Base-by-base conservation (phyloP, 1,140 invertebrate species). In the Helicoverpa zea region DNA sequence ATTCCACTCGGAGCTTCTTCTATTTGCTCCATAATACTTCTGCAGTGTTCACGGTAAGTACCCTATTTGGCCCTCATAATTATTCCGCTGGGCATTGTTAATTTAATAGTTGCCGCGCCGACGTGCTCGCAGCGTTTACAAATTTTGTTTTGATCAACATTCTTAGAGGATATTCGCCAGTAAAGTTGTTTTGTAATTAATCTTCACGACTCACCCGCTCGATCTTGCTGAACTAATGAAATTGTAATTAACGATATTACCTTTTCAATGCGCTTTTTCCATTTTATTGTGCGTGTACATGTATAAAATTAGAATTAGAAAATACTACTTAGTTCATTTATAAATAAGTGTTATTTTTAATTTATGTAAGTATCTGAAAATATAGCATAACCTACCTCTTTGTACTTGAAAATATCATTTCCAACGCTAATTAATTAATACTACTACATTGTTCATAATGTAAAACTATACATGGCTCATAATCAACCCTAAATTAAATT, bases 121-220 rank as follows among this genome's bases (percentile, higher is more conserved):
- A 52, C 73, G 72, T 52, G 64, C 64, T 70, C 63, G 35, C 54
- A 63, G 56, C 35, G 49, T 35, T 68, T 58, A 70, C 64, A 79
- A 79, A 79, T 68, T 79, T 56, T 49, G 52, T 79, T 79, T 79
- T 70, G 64, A 70, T 70, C 77, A 70, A 79, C 63, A 79, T 79
- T 79, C 56, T 63, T 75, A 63, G 73, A 14, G 56, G 43, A 47
- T 75, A 73, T 73, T 75, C 56, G 13, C n/a, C 18, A 75, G 73
- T 70, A 68, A 66, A 49, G 61, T 66, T 78, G 63, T 61, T 78
- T 66, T 43, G 63, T 79, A 79, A 79, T 79, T 79, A 79, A 79
- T 79, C 63, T 79, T 75, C 56, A 75, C 54, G 73, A 59, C 43
- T 35, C 35, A 75, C n/a, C 43, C 56, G 56, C 56, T 61, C n/a